Base-by-base conservation (phyloP, 2,113 vertebrate genomes). In the Oncorhynchus tshawytscha region DNA sequence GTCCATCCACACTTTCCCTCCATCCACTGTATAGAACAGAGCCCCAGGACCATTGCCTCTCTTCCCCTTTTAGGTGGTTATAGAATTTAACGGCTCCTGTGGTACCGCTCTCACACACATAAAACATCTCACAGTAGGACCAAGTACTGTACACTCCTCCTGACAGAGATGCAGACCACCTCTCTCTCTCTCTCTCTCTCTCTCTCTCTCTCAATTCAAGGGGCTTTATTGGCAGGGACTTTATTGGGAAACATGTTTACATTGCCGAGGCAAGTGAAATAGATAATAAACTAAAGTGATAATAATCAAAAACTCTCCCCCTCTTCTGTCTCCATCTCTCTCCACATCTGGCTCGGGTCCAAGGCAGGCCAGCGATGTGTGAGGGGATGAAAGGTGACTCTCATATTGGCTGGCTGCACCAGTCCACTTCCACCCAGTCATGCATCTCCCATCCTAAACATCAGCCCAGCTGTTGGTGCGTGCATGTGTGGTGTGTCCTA, bases 1-100 rank as follows among this genome's bases (percentile, higher is more conserved):
- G 60, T 82, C 74, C 70, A 25, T 81, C 83, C 74, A 9, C 79
- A 24, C n/a, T n/a, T n/a, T n/a, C n/a, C n/a, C n/a, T n/a, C n/a
- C n/a, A n/a, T n/a, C n/a, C n/a, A n/a, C n/a, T n/a, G n/a, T n/a
- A n/a, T n/a, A n/a, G n/a, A n/a, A n/a, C n/a, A n/a, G n/a, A n/a
- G n/a, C n/a, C n/a, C n/a, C n/a, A n/a, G n/a, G n/a, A n/a, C n/a
- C n/a, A n/a, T n/a, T n/a, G n/a, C n/a, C n/a, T n/a, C n/a, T n/a
- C n/a, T n/a, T n/a, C n/a, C n/a, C n/a, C n/a, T n/a, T n/a, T n/a
- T n/a, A n/a, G n/a, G n/a, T n/a, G n/a, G n/a, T n/a, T n/a, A n/a
- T n/a, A n/a, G n/a, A n/a, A n/a, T n/a, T n/a, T n/a, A n/a, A n/a
- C n/a, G n/a, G n/a, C n/a, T n/a, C 59, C 69, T 18, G 0, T 65